Percentiles rank a stretch among this genome's conserved stretches.
phyloP scores from a whole-genome alignment of 2,113 vertebrate genomes.

The Campylomormyrus numenius region DNA sequence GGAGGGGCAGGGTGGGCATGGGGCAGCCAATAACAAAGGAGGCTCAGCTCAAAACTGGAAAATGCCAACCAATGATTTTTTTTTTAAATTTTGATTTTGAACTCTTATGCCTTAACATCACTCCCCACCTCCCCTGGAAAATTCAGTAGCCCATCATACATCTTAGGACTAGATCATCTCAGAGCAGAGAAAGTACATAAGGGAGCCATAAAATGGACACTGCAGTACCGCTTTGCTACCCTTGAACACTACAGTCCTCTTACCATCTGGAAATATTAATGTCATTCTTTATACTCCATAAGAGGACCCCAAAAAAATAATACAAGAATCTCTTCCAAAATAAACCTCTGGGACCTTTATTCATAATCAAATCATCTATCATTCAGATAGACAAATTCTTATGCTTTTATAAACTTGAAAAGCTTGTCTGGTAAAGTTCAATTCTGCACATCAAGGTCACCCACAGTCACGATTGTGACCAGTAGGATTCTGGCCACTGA shows the following conservation, averaged over 20 bases:
- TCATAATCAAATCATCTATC: background rate
- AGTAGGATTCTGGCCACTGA: slow-evolving; percentile 19
- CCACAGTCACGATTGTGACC: slow-evolving; percentile 26
- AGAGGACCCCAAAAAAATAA: background rate
- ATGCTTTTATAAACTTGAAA: background rate
- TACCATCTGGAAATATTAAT: background rate
- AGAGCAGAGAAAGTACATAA: background rate
- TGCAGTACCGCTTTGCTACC: background rate
- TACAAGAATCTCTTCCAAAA: background rate
- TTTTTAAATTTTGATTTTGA: background rate
- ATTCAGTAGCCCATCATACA: background rate
- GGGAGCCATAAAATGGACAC: background rate
- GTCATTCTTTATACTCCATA: background rate
- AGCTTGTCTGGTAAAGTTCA: background rate
- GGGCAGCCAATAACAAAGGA: background rate
- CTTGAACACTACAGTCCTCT: background rate
- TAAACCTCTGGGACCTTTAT: background rate
- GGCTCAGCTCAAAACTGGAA: background rate
- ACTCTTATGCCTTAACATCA: background rate
- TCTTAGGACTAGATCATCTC: background rate
- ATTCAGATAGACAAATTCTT: background rate
- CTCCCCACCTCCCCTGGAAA: background rate
- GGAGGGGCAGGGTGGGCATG: background rate
- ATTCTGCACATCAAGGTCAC: slow-evolving; percentile 32
- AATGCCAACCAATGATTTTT: background rate